Base-by-base conservation (phyloP, 2,888 invertebrate species). In the Drosophila putrida region DNA sequence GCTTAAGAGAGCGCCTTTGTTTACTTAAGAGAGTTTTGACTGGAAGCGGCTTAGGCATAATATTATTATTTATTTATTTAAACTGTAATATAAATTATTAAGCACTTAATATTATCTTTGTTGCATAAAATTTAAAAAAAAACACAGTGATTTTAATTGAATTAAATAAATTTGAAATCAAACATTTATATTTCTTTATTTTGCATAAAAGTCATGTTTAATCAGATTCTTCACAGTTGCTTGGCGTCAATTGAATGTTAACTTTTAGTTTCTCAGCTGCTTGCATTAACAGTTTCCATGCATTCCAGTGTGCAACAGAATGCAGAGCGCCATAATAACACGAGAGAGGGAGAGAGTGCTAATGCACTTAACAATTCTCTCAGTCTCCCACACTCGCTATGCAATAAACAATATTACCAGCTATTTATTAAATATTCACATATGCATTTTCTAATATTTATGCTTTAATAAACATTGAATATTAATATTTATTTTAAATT, bases 1-100 rank as follows among this genome's bases (percentile, higher is more conserved):
- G 8, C 6, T 78, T 65, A 85, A 80, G 68, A 78, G 72, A 57
- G 44, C 8, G 35, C 0, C 4, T 54, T 72, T 72, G 81, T 81
- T 79, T 86, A 86, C 65, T 62, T 74, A 74, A 75, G 75, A 70
- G 57, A 49, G 38, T 11, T 10, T 13, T 20, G 13, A 11, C 53
- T 75, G 75, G 62, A 75, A 71, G 55, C 60, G 67, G 59, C 55
- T 38, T 57, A 57, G 47, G 13, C 9, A 10, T 10, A 11, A 28
- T 44, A 27, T n/a, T 28, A 27, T 50, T 11, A 38, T 8, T 36
- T n/a, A 2, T 4, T 10, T 20, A 11, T 20, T 11, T 27, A 27
- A n/a, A 11, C 6, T 31, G 0, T 11, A 47, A 4, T n/a, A 47
- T 43, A 28, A 27, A 44, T 44, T 25, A 20, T 31, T 20, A 1